Evolutionary conservation across 2,888 invertebrate species (phyloP).

Genomic region (Acanthococcus lagerstroemiae): DNA sequence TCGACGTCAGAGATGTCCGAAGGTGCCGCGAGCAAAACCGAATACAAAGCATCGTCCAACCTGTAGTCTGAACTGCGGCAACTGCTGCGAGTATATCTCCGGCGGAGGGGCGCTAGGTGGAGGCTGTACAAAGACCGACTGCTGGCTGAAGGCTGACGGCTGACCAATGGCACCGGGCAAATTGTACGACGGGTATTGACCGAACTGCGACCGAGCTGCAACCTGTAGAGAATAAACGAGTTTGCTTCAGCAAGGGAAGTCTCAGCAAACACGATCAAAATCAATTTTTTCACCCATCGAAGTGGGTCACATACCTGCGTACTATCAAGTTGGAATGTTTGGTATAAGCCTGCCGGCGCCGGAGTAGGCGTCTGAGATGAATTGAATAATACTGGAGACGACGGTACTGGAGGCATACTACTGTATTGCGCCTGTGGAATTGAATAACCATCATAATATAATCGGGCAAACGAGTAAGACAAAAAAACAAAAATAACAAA

Average conservation of each 20-base stretch:
- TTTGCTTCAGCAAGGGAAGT: not conserved
- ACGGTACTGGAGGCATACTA: constrained; percentile 73
- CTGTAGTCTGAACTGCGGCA: constrained; percentile 51
- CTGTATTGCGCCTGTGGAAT: constrained; percentile 60
- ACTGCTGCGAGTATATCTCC: constrained; percentile 57
- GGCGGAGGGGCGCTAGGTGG: constrained; percentile 43
- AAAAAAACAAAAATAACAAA: too few species aligned
- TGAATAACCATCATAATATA: constrained; percentile 33
- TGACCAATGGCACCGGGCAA: constrained; percentile 14
- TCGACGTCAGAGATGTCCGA: too few species aligned
- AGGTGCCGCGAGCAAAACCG: too few species aligned
- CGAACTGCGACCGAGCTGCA: constrained; percentile 54
- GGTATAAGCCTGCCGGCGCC: constrained; percentile 67
- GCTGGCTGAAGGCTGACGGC: constrained; percentile 42
- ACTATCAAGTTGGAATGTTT: constrained; percentile 61
- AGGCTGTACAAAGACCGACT: constrained; percentile 42
- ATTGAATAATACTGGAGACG: constrained; percentile 72
- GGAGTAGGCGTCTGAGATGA: constrained; percentile 54
- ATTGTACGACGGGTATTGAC: constrained; percentile 49
- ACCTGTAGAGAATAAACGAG: not conserved
- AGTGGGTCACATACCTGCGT: constrained; percentile 40
- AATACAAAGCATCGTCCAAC: constrained; percentile 3
- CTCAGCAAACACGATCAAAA: not conserved
- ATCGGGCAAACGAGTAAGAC: not conserved
- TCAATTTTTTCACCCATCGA: not conserved